A percentile compares a stretch with the other conserved stretches of the same genome.
These are phyloP conservation scores for Hydropotes inermis DNA, from an alignment of 2,113 vertebrate species.

Conservation along the genomic window DNA sequence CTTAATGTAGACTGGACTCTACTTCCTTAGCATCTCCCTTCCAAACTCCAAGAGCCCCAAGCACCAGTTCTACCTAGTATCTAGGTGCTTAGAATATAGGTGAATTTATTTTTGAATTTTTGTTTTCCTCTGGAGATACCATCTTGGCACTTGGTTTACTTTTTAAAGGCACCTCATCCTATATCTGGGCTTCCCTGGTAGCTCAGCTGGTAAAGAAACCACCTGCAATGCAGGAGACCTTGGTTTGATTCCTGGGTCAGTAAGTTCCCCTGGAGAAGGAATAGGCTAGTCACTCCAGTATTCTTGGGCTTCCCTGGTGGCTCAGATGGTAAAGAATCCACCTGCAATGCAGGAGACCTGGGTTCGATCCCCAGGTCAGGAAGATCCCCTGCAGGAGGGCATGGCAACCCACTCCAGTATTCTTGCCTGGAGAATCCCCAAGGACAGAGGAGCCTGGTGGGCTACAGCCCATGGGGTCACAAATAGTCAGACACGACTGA, in stretches of 20 bases:
- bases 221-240: neutral
- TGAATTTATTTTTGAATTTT: neutral
- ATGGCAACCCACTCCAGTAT: neutral
- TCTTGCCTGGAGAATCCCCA: neutral
- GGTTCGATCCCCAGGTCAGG: rapidly evolving
- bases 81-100: neutral
- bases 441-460: neutral
- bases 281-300: neutral
- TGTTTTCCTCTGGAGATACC: neutral
- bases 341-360: neutral
- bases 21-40: neutral
- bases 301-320: neutral
- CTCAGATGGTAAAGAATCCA: neutral
- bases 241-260: neutral
- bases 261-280: neutral
- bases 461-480: neutral
- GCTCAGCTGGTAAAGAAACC: neutral
- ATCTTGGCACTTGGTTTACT: neutral
- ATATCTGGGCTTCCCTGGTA: neutral
- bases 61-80: neutral
- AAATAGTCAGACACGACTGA: neutral
- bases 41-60: neutral
- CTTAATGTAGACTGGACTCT: neutral
- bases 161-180: neutral
- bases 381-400: neutral